These are phyloP conservation scores for Phyllotreta striolata DNA, from an alignment of 2,888 invertebrate genomes.

Conservation along the genomic window DNA sequence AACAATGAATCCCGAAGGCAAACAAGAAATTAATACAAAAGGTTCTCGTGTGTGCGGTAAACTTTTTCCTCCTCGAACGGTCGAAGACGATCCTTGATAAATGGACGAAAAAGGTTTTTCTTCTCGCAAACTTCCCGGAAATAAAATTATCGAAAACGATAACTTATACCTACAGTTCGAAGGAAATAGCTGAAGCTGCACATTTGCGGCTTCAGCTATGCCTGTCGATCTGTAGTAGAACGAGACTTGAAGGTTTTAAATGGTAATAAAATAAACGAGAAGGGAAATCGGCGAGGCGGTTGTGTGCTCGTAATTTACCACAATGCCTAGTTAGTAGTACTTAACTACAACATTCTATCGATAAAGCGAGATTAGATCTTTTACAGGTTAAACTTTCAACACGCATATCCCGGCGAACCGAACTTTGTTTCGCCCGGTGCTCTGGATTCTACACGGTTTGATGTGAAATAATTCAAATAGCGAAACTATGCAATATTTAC, in stretches of 20 bases:
- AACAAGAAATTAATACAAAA: conserved; percentile 16
- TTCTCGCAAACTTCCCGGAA: too few species aligned
- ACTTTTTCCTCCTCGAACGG: background rate
- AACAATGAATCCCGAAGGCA: conserved; percentile 13
- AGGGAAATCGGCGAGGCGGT: background rate
- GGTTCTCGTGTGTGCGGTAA: background rate
- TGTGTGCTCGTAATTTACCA: conserved; percentile 26
- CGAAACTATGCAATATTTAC: too few species aligned
- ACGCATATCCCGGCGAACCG: conserved; percentile 7
- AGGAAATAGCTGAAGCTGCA: too few species aligned
- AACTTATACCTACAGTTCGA: too few species aligned
- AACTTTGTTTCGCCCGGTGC: too few species aligned
- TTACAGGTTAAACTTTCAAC: conserved; percentile 10
- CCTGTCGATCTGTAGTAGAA: too few species aligned
- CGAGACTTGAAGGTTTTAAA: too few species aligned
- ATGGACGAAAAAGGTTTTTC: background rate
- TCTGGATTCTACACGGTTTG: too few species aligned
- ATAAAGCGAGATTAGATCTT: conserved; percentile 29
- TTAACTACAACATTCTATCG: conserved; percentile 29
- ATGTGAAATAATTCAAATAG: too few species aligned
- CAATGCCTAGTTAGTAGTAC: conserved; percentile 26
- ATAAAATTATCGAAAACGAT: too few species aligned
- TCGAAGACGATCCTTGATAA: conserved; percentile 6
- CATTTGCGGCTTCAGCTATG: too few species aligned
- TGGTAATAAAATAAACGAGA: too few species aligned